Conservation (phyloP, 2,888 invertebrate genomes). For the Melinaea menophilus region DNA sequence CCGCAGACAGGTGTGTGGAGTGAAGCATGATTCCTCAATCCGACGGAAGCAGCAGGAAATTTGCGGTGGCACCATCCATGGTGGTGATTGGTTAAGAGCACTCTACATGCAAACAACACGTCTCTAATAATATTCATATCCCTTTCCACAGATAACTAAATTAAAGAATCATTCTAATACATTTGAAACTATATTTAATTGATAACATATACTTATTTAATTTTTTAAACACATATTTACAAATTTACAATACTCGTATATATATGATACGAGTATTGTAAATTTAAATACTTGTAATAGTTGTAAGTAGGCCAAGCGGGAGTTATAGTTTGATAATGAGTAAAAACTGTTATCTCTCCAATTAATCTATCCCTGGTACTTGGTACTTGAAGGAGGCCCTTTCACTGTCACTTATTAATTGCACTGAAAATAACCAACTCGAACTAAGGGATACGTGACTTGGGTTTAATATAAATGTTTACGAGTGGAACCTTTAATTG, state of each 20-base stretch:
- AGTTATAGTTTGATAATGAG: conserved; percentile 10
- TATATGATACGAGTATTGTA: too few species aligned
- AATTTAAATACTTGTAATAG: too few species aligned
- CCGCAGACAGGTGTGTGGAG: conserved; percentile 62
- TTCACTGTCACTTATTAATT: conserved; percentile 15
- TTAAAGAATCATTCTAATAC: too few species aligned
- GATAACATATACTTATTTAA: too few species aligned
- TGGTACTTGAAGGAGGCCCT: conserved; percentile 9
- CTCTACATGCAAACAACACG: neutral
- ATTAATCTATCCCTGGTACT: conserved; percentile 15
- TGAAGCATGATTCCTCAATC: conserved; percentile 72
- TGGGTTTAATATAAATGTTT: neutral
- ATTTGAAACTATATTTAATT: too few species aligned
- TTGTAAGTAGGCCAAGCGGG: neutral
- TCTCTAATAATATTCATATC: too few species aligned
- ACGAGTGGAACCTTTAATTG: neutral
- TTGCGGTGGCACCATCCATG: conserved; percentile 55
- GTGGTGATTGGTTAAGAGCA: neutral
- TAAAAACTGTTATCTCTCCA: conserved; percentile 11
- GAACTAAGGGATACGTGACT: conserved; percentile 13
- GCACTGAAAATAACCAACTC: conserved; percentile 13
- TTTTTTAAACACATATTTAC: too few species aligned
- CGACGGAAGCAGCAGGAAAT: conserved; percentile 65
- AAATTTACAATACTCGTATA: too few species aligned
- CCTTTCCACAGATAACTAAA: too few species aligned